These are phyloP conservation scores for Catocala sponsa DNA, from an alignment of 2,888 invertebrate species.

Conservation along the genomic window DNA sequence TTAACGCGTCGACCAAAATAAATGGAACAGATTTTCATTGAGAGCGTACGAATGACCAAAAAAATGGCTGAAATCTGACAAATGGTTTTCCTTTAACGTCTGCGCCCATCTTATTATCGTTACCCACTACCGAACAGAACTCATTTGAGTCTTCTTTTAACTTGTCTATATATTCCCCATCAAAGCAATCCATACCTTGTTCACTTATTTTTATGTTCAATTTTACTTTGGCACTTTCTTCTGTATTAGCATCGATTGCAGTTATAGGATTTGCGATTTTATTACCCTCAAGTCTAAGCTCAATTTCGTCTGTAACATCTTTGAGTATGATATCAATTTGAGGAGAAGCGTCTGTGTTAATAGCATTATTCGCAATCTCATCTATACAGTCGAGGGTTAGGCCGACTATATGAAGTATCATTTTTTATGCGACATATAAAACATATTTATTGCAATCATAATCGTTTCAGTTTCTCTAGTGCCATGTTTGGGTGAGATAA, in stretches of 20 bases:
- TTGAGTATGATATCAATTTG: conserved; percentile 85
- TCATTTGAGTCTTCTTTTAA: conserved; percentile 82
- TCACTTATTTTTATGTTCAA: conserved; percentile 40
- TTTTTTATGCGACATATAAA: conserved; percentile 88
- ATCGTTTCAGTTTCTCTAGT: conserved; percentile 82
- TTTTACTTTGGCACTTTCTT: conserved; percentile 52
- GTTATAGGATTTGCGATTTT: conserved; percentile 55
- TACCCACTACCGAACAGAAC: conserved; percentile 87
- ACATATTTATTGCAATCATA: conserved; percentile 88
- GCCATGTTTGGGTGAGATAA: conserved; percentile 79
- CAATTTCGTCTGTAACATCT: conserved; percentile 55
- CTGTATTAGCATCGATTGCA: conserved; percentile 55
- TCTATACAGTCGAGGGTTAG: conserved; percentile 87
- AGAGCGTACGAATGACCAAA: conserved; percentile 81
- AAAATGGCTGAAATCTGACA: conserved; percentile 87
- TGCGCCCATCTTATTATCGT: conserved; percentile 88
- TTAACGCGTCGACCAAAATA: conserved; percentile 77
- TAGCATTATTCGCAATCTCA: conserved; percentile 88
- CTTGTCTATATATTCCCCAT: conserved; percentile 58
- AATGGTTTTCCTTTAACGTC: conserved; percentile 88
- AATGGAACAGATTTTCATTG: conserved; percentile 87
- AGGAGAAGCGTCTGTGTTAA: conserved; percentile 88
- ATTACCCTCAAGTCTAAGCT: conserved; percentile 48
- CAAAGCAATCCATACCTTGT: conserved; percentile 57
- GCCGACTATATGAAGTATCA: conserved; percentile 82